Evolutionary conservation across 1,140 invertebrate species (phyloP), one percentile per base, ranked within the genome.

Genomic region (Daktulosphaira vitifoliae): DNA sequence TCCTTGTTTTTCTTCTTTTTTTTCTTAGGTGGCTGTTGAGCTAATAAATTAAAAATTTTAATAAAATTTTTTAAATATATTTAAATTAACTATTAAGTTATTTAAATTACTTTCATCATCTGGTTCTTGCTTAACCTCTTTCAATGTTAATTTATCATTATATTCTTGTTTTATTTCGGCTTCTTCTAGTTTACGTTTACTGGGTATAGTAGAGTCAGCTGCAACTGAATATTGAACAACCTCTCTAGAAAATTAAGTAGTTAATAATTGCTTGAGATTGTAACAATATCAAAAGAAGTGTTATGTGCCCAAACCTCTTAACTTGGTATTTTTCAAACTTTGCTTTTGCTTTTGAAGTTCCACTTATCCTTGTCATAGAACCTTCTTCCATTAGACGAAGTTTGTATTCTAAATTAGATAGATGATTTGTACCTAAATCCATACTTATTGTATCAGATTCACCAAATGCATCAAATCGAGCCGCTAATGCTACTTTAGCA

Each of bases 381-480:
- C 90, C 90, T 76, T 92, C 88, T 77, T 97, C 93, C 1, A 97
- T 71, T 25, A 85, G 67, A 50, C 85, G 78, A 9, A 97, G 71
- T 56, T 87, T 79, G 1, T 81, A 77, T 76, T 96, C 92, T 38
- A 98, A 74, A 72, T 91, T 94, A 0, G 86, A 89, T 74, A 87
- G 87, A 72, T 95, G 90, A 72, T 92, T 87, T 1, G 85, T 81
- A 6, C 94, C 93, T 2, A 97, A 73, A 59, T 91, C 88, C 70
- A 85, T 83, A 1, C 76, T 81, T 1, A 68, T 67, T 13, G 42
- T 46, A 38, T 42, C 82, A 52, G 90, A 88, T 74, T 99, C 96
- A 7, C 92, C 92, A 15, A 99, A 82, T 2, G 96, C 96, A 78
- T 99, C 97, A 1, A 98, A 87, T 70, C 97, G 82, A 1, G 89